A percentile compares a stretch with the other conserved stretches of the same genome.
phyloP scores from a whole-genome alignment of 2,888 invertebrate species.

The Patella caerulea region DNA sequence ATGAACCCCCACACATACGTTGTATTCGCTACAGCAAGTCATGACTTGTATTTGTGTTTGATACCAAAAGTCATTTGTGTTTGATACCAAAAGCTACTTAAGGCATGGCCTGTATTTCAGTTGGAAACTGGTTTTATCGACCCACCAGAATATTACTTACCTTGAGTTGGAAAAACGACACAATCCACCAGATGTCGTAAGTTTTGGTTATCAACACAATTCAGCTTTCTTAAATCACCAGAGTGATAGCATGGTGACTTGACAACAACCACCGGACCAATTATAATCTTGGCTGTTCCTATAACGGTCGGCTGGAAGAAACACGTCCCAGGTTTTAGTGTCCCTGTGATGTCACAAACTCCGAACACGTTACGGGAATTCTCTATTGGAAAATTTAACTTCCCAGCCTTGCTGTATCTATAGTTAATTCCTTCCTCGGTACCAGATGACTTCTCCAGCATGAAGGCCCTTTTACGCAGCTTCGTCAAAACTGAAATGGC shows the following conservation, averaged over 20 bases:
- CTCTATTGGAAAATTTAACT: slow-evolving; percentile 6
- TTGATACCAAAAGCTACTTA: too few relatives aligned
- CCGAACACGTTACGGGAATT: slow-evolving; percentile 12
- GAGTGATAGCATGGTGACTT: slow-evolving; percentile 14
- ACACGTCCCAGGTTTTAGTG: not conserved
- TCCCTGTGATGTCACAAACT: slow-evolving; percentile 14
- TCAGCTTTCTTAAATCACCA: slow-evolving; percentile 16
- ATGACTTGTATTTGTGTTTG: too few relatives aligned
- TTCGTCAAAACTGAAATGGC: not conserved
- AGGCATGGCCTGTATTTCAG: too few relatives aligned
- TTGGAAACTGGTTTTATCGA: too few relatives aligned
- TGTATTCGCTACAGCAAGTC: too few relatives aligned
- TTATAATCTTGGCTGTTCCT: not conserved
- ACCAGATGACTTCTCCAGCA: not conserved
- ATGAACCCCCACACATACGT: too few relatives aligned
- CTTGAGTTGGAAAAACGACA: slow-evolving; percentile 18
- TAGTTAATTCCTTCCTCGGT: not conserved
- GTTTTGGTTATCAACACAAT: slow-evolving; percentile 9
- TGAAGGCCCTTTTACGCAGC: not conserved
- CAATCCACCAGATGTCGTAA: not conserved
- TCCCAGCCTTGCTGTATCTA: not conserved
- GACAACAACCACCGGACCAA: slow-evolving; percentile 2
- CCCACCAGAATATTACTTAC: too few relatives aligned
- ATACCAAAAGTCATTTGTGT: too few relatives aligned
- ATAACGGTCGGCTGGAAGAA: slow-evolving; percentile 4